Evolutionary conservation across 2,113 vertebrate species (phyloP).

Genomic region (Nyctibius bracteatus): DNA sequence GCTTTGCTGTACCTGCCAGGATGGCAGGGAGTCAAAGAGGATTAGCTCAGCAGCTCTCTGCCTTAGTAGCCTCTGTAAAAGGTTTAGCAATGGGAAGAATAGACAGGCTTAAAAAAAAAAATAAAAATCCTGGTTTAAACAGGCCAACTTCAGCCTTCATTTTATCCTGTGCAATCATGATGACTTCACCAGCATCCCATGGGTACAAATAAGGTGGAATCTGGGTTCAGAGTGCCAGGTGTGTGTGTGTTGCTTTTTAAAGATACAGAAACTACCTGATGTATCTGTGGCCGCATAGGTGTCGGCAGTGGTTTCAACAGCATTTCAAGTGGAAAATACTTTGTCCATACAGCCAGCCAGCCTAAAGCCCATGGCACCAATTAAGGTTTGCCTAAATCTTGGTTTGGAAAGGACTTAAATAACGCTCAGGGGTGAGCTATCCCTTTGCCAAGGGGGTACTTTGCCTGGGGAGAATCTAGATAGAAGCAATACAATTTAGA

Average conservation of each 20-base stretch:
- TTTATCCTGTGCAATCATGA: not conserved
- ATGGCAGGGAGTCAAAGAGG: slow-evolving; percentile 77
- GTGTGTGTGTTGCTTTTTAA: not conserved
- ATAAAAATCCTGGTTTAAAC: not conserved
- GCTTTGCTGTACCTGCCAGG: slow-evolving; percentile 74
- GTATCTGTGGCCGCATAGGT: not conserved
- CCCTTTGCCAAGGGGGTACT: not conserved
- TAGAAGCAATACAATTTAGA: not conserved
- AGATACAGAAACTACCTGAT: not conserved
- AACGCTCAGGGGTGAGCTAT: not conserved
- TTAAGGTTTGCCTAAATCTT: not conserved
- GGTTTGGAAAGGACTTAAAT: not conserved
- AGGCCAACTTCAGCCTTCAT: slow-evolving; percentile 3
- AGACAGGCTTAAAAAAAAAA: not conserved
- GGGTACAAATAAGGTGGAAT: slow-evolving; percentile 10
- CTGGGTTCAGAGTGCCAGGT: not conserved
- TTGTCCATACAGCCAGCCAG: not conserved
- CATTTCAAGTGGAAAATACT: not conserved
- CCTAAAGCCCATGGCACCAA: not conserved
- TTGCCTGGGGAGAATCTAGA: not conserved
- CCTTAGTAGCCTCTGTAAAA: slow-evolving; percentile 57
- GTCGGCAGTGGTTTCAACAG: not conserved
- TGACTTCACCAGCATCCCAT: slow-evolving; percentile 45
- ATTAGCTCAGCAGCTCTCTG: slow-evolving; percentile 71
- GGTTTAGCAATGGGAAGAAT: slow-evolving; percentile 63